Evolutionary conservation across 2,113 vertebrate genomes (phyloP).

Genomic region (Psammodynastes pulverulentus): DNA sequence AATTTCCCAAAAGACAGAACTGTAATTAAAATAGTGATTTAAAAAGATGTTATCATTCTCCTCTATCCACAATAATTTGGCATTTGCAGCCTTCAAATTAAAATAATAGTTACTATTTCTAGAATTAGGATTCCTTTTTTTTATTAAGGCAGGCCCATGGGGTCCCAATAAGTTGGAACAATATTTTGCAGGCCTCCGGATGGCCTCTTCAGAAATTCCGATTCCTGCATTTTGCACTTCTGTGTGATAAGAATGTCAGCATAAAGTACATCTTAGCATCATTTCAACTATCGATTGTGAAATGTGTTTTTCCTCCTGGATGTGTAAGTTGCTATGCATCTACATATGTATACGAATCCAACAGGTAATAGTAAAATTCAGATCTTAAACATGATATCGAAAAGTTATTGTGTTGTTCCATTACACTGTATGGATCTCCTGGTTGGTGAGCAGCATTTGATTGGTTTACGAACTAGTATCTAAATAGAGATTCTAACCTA

Average conservation of each 20-base stretch:
- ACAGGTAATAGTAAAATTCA: not conserved
- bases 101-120: not conserved
- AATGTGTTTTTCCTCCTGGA: not conserved
- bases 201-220: not conserved
- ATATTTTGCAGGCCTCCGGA: not conserved
- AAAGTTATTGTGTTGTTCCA: not conserved
- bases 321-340: not conserved
- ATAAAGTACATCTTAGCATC: not conserved
- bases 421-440: not conserved
- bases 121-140: not conserved
- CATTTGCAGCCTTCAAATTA: not conserved
- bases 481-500: not conserved
- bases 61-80: not conserved
- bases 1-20: not conserved
- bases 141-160: not conserved
- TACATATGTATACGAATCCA: not conserved
- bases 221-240: not conserved
- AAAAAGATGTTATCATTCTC: not conserved
- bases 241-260: not conserved
- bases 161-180: not conserved
- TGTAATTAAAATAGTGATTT: not conserved
- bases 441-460: not conserved
- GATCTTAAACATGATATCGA: not conserved
- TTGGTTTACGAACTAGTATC: not conserved
- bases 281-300: not conserved